Evolutionary conservation across 2,113 vertebrate species (phyloP).

Genomic region (Megaceryle maxima): DNA sequence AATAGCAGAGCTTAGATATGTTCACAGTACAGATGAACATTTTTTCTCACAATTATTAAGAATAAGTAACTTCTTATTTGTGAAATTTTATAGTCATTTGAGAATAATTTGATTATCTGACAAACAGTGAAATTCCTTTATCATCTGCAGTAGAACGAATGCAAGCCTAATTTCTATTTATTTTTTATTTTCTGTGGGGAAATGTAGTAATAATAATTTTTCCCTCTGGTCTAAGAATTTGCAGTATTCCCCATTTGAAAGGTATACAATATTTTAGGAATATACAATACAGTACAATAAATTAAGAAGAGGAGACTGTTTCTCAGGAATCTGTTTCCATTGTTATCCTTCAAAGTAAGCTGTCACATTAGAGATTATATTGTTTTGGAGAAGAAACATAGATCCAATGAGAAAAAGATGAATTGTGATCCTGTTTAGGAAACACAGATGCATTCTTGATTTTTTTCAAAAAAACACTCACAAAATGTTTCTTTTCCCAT

Average conservation of each 20-base stretch:
- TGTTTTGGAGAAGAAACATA: background rate
- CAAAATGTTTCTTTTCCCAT: background rate
- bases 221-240: background rate
- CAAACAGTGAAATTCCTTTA: background rate
- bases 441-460: background rate
- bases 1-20: background rate
- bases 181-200: background rate
- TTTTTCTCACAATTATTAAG: background rate
- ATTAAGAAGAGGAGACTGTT: background rate
- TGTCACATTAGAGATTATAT: background rate
- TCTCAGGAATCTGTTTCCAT: background rate
- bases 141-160: background rate
- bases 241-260: background rate
- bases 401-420: background rate
- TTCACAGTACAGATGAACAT: background rate
- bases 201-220: background rate
- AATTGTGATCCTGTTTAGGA: background rate
- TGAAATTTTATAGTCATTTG: background rate
- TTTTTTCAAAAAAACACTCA: background rate
- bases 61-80: background rate
- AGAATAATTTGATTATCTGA: background rate
- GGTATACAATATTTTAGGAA: background rate
- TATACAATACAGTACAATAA: no score
- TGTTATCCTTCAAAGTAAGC: background rate
- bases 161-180: background rate